Percentiles rank a stretch among this genome's conserved stretches.
These are phyloP conservation scores for Platyrinchus mystaceus DNA, from an alignment of 2,797 vertebrate species.

Conservation along the genomic window DNA sequence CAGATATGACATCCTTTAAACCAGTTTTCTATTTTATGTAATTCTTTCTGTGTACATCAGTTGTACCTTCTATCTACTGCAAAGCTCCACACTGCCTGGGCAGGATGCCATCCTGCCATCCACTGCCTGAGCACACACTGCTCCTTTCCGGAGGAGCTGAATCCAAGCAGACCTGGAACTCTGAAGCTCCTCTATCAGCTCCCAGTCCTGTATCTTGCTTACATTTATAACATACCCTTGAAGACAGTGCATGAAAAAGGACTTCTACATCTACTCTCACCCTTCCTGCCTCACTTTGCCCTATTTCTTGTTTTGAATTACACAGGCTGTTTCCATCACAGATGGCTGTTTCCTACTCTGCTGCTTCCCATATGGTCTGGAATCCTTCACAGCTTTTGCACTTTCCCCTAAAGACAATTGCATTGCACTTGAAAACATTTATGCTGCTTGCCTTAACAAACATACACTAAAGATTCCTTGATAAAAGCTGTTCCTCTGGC, in stretches of 20 bases:
- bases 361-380: slow-evolving; percentile 13
- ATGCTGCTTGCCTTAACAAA: slow-evolving; percentile 23
- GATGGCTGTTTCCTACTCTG: not conserved
- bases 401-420: slow-evolving; percentile 1
- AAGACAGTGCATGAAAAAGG: not conserved
- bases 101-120: not conserved
- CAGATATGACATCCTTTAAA: not conserved
- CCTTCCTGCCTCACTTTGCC: not conserved
- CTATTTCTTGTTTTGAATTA: not conserved
- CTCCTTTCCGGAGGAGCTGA: not conserved
- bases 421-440: not conserved
- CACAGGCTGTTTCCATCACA: not conserved
- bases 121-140: not conserved
- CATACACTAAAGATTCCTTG: not conserved
- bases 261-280: not conserved
- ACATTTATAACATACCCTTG: not conserved
- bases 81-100: not conserved
- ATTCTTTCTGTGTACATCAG: not conserved
- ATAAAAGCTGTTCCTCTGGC: not conserved
- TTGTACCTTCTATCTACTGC: not conserved
- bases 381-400: slow-evolving; percentile 14
- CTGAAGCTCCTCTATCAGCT: not conserved
- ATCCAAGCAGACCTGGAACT: not conserved
- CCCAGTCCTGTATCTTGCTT: not conserved
- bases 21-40: not conserved